Evolutionary conservation across 2,113 vertebrate species (phyloP), one percentile per base, ranked within the genome.

Genomic region (Notechis scutatus): DNA sequence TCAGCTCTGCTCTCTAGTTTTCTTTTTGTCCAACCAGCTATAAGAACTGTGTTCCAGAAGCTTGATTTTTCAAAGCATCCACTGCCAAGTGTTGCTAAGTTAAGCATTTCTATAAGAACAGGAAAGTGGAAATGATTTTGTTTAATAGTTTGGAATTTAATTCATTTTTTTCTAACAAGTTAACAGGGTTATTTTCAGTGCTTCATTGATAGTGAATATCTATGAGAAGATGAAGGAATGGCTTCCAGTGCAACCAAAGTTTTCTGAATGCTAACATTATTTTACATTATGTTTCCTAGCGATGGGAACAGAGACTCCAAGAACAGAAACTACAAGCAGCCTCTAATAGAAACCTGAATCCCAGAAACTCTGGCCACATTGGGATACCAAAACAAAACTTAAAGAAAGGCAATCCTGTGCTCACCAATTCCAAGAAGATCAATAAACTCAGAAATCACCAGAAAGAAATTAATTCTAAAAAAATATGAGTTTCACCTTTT

Each of bases 301-400:
- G 98, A 92, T 98, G 98, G 98, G 98, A 98, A 91, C 97, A 98
- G 94, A 97, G 98, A 87, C 96, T 98, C n/a, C 98, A 95, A 88
- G 98, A 98, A 56, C 97, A 98, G 45, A 97, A 97, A 92, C 94
- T 90, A 54, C 96, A 92, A 92, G 95, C 95, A 0, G 56, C 89
- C 0, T 96, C 94, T n/a, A 97, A 97, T 85, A 98, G 97, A 96
- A 98, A 94, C 91, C 96, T 94, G 89, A 96, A 97, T 2, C 92
- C 96, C 0, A 95, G 97, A 54, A 97, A 96, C 50, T 93, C 95
- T n/a, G 96, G 97, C n/a, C 97, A 95, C 21, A 98, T 97, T 24
- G 96, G 97, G 14, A 55, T 94, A 6, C 92, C 96, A 0, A 98
- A 98, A 57, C 90, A 95, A 0, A 97, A 96, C 39, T 54, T 94